Conservation (phyloP, 2,113 vertebrate species). For the Australoheros scitulus region DNA sequence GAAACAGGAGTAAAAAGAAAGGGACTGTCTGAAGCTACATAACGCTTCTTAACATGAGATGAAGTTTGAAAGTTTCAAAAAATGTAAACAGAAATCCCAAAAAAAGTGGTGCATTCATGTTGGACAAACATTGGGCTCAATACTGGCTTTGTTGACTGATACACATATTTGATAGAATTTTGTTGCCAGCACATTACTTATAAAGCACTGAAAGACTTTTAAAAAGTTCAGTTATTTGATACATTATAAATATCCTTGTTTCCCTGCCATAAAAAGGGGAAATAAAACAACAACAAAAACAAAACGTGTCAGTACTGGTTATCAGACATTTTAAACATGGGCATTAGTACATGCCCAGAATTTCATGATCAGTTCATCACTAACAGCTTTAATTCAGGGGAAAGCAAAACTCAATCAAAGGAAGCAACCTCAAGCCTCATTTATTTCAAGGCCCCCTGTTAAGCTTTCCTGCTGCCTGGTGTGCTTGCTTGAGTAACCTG, state of each 20-base stretch:
- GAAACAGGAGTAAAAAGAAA: not conserved
- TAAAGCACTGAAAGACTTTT: not conserved
- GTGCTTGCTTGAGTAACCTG: constrained; percentile 40
- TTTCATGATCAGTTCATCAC: not conserved
- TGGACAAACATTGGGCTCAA: not conserved
- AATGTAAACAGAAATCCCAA: too few species aligned
- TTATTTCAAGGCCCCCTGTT: constrained; percentile 3
- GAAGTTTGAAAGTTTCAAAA: not conserved
- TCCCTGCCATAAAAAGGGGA: not conserved
- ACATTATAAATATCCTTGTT: not conserved
- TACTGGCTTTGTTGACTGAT: not conserved
- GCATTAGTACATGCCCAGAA: not conserved
- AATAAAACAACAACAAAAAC: not conserved
- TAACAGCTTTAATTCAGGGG: constrained; percentile 2
- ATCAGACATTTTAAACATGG: not conserved
- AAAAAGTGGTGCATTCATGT: not conserved
- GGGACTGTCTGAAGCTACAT: not conserved
- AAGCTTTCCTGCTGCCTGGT: constrained; percentile 3
- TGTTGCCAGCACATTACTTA: not conserved
- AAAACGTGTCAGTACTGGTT: not conserved
- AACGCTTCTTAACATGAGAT: not conserved
- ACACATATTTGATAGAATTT: not conserved
- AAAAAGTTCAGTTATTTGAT: not conserved
- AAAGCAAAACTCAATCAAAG: constrained; percentile 1
- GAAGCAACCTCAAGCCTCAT: constrained; percentile 8